phyloP scores from a whole-genome alignment of 2,888 invertebrate genomes.

The Pharmacophagus antenor region DNA sequence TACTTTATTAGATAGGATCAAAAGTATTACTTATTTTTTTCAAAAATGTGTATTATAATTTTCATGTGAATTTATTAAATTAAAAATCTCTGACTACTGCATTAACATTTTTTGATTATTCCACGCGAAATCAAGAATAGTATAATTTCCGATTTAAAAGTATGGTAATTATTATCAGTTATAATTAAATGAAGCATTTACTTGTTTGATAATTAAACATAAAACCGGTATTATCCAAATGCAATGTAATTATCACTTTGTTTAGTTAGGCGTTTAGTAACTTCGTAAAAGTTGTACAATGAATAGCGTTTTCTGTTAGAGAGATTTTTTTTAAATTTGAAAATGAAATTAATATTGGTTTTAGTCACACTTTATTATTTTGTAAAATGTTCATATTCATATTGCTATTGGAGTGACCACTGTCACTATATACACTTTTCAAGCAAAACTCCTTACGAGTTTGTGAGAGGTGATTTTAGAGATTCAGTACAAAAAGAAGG shows the following conservation, averaged over 20 bases:
- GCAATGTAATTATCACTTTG: not conserved
- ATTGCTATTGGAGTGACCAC: conserved; percentile 28
- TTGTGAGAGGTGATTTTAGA: conserved; percentile 30
- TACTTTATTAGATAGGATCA: no score
- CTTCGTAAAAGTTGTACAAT: not conserved
- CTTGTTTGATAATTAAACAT: not conserved
- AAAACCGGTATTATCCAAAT: not conserved
- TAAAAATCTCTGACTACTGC: no score
- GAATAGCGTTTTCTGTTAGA: not conserved
- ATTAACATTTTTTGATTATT: no score
- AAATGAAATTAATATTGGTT: conserved; percentile 15
- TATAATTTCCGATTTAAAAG: no score
- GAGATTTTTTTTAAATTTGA: no score
- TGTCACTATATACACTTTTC: conserved; percentile 31
- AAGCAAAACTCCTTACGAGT: conserved; percentile 31
- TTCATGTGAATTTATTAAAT: no score
- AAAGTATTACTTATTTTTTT: no score
- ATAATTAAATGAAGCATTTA: not conserved
- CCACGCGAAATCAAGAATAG: no score
- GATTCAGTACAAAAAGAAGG: conserved; percentile 22
- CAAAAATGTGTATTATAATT: no score
- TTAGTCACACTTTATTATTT: not conserved
- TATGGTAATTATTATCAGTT: no score
- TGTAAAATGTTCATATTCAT: not conserved
- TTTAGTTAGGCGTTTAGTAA: not conserved